phyloP scores from a whole-genome alignment of 2,113 vertebrate genomes.

The Struthio camelus region DNA sequence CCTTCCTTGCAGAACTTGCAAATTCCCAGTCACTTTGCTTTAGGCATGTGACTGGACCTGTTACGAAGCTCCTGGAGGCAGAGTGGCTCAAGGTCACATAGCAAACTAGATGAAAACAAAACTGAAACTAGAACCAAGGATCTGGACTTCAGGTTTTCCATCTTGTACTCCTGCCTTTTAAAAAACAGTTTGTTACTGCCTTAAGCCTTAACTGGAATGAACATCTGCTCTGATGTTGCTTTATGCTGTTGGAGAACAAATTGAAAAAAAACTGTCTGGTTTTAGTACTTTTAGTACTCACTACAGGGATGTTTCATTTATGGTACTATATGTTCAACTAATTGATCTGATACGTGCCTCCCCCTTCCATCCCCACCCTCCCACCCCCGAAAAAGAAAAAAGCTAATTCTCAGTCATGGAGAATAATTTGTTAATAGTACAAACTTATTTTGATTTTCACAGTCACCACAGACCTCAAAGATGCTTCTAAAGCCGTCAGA shows the following conservation, averaged over 20 bases:
- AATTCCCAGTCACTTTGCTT: neutral
- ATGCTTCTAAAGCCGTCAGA: neutral
- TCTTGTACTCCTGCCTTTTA: neutral
- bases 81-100: neutral
- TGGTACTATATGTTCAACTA: neutral
- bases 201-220: neutral
- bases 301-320: neutral
- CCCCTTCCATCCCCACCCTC: neutral
- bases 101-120: neutral
- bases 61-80: neutral
- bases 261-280: neutral
- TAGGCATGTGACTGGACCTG: neutral
- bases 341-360: neutral
- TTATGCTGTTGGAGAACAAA: neutral
- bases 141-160: neutral
- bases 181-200: neutral
- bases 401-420: neutral
- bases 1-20: neutral
- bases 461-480: no score
- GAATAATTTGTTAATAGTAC: neutral
- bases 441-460: neutral
- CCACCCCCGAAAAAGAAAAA: neutral
- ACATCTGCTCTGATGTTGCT: neutral
- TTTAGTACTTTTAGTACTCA: neutral
- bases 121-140: neutral